These are phyloP conservation scores for Caenorhabditis becei DNA, from an alignment of 2,888 invertebrate genomes.

Conservation along the genomic window DNA sequence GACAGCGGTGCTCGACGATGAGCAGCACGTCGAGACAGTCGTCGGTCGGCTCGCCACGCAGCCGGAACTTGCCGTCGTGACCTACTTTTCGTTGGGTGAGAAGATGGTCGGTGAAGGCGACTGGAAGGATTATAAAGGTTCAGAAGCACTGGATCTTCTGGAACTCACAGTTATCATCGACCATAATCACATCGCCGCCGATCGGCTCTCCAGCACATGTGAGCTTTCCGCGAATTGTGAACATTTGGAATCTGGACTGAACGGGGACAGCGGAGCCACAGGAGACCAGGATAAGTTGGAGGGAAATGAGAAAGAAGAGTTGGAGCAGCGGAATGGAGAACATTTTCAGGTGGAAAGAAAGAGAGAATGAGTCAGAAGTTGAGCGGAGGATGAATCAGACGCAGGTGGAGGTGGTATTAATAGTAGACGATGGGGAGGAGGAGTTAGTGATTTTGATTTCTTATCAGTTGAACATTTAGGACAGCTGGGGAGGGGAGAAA, in stretches of 20 bases:
- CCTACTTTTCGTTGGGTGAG: slow-evolving; percentile 17
- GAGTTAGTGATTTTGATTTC: slow-evolving; percentile 27
- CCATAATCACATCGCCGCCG: slow-evolving; percentile 36
- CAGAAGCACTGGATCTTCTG: neutral
- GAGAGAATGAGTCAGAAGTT: neutral
- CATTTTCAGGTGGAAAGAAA: neutral
- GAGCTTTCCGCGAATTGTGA: slow-evolving; percentile 17
- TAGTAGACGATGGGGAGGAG: slow-evolving; percentile 21
- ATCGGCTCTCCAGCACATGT: slow-evolving; percentile 28
- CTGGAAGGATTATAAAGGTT: too few species aligned
- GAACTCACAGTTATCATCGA: slow-evolving; percentile 36
- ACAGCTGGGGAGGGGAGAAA: neutral
- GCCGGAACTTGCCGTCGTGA: slow-evolving; percentile 21
- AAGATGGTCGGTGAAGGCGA: slow-evolving; percentile 22
- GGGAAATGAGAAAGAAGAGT: neutral
- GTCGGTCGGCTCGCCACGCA: slow-evolving; percentile 24
- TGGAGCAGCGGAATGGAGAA: slow-evolving; percentile 7
- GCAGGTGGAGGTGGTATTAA: slow-evolving; percentile 7
- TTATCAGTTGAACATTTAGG: slow-evolving; percentile 17
- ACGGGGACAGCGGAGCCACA: too few species aligned
- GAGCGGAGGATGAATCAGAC: slow-evolving; percentile 30
- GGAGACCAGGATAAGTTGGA: too few species aligned
- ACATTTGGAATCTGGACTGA: slow-evolving; percentile 12
- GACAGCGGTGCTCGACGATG: slow-evolving; percentile 30
- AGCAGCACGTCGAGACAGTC: slow-evolving; percentile 33